phyloP scores from a whole-genome alignment of 2,797 vertebrate species.

The Lateolabrax maculatus region DNA sequence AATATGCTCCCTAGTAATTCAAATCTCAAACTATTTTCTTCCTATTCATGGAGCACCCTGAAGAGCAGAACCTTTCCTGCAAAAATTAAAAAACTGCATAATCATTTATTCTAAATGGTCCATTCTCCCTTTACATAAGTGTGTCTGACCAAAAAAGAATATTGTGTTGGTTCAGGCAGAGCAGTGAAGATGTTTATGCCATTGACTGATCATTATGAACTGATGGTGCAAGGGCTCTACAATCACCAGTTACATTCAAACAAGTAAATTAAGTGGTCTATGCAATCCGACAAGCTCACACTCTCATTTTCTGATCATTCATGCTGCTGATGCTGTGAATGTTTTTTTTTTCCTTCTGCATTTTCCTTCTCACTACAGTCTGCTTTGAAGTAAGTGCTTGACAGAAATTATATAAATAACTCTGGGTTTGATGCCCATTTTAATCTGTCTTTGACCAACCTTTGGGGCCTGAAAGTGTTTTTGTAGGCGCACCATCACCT shows the following conservation, averaged over 20 bases:
- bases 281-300: slow-evolving; percentile 38
- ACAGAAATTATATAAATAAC: slow-evolving; percentile 37
- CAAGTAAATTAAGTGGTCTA: slow-evolving; percentile 47
- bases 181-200: slow-evolving; percentile 33
- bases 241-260: slow-evolving; percentile 50
- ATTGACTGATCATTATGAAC: slow-evolving; percentile 41
- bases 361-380: slow-evolving; percentile 20
- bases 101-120: slow-evolving; percentile 23
- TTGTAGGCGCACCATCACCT: slow-evolving; percentile 16
- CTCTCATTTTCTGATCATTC: slow-evolving; percentile 39
- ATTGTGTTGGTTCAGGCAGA: slow-evolving; percentile 17
- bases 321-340: slow-evolving; percentile 27
- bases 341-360: not conserved
- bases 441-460: slow-evolving; percentile 9
- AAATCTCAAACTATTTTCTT: not conserved
- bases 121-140: slow-evolving; percentile 13
- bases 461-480: slow-evolving; percentile 20
- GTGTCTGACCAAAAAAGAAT: slow-evolving; percentile 20
- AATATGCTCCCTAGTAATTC: not conserved
- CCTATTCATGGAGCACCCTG: not conserved
- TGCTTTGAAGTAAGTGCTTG: slow-evolving; percentile 33
- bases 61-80: not conserved
- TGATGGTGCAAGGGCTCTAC: slow-evolving; percentile 39
- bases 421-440: slow-evolving; percentile 35
- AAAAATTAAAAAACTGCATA: not conserved